These are phyloP conservation scores for Pangasius larnaudii DNA, from an alignment of 2,797 vertebrate species.

Conservation along the genomic window DNA sequence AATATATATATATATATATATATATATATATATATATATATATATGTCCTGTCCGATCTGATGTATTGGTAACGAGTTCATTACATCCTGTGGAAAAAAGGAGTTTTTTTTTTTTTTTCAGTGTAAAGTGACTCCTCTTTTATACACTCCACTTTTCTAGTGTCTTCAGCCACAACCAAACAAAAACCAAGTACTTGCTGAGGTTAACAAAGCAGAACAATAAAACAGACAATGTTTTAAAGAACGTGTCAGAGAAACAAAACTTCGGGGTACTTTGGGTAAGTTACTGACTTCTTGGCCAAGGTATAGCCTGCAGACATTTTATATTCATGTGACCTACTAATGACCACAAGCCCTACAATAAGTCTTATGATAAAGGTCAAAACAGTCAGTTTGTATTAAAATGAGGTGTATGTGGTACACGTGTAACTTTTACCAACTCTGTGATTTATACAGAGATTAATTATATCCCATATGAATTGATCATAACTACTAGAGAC, in stretches of 20 bases:
- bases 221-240: neutral
- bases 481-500: neutral
- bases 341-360: neutral
- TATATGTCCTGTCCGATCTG: neutral
- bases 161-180: neutral
- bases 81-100: neutral
- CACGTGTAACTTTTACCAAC: neutral
- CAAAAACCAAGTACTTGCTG: neutral
- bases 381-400: neutral
- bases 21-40: neutral
- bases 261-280: neutral
- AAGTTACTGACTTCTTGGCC: neutral
- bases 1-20: neutral
- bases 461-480: neutral
- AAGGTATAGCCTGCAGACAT: neutral
- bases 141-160: neutral
- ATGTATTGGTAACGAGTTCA: neutral
- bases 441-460: neutral
- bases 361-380: neutral
- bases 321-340: neutral
- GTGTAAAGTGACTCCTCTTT: neutral
- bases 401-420: neutral
- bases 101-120: neutral
- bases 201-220: neutral
- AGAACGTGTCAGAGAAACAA: neutral